These are phyloP conservation scores for Decapterus maruadsi DNA, from an alignment of 2,797 vertebrate species.

Conservation along the genomic window DNA sequence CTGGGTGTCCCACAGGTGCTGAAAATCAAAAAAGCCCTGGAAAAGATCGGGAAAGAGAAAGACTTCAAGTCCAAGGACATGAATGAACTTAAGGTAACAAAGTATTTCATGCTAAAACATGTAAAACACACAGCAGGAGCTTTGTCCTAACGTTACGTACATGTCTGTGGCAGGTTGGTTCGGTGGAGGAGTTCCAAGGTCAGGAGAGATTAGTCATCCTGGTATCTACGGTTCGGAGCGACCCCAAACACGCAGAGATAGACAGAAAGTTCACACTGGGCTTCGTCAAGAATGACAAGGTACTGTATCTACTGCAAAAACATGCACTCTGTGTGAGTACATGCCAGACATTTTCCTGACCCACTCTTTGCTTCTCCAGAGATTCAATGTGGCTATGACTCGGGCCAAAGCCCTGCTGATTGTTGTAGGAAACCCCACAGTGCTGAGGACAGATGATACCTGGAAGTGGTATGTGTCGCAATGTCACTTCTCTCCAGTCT, in stretches of 20 bases:
- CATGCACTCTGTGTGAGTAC: rapidly evolving
- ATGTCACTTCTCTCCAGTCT: not conserved
- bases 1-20: constrained; percentile 86
- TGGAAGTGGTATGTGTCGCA: constrained; percentile 86
- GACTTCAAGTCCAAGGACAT: constrained; percentile 75
- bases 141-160: not conserved
- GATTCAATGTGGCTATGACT: constrained; percentile 96
- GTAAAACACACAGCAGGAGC: not conserved
- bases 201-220: constrained; percentile 92
- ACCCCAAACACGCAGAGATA: constrained; percentile 70
- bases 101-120: not conserved
- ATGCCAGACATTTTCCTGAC: not conserved
- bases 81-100: constrained; percentile 86
- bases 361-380: constrained; percentile 75
- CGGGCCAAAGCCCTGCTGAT: constrained; percentile 94
- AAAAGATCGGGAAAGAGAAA: constrained; percentile 68
- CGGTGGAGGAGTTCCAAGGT: constrained; percentile 97
- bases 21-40: constrained; percentile 90
- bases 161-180: constrained; percentile 88
- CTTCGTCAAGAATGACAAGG: constrained; percentile 95
- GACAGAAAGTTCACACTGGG: constrained; percentile 91
- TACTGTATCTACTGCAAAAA: constrained; percentile 33
- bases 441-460: constrained; percentile 85
- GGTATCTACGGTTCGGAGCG: constrained; percentile 94
- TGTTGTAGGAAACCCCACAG: constrained; percentile 91